Conservation (phyloP, 2,888 invertebrate species). For the Himalopsyche tibetana region DNA sequence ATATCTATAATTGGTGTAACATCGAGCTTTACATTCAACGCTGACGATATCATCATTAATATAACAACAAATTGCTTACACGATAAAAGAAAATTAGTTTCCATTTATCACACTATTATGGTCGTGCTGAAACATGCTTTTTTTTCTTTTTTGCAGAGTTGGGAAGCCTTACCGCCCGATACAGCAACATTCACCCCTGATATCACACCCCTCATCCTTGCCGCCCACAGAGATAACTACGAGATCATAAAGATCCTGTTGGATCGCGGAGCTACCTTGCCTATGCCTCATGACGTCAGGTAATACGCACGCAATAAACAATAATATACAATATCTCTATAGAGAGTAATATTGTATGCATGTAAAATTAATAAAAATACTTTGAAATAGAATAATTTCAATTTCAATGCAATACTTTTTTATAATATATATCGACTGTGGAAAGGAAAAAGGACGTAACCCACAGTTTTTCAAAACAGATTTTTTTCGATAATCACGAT, state of each 20-base stretch:
- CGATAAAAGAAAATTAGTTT: background rate
- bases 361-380: too few relatives aligned
- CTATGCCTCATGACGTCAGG: constrained; percentile 96
- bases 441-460: too few relatives aligned
- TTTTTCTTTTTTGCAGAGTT: constrained; percentile 80
- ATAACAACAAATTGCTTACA: background rate
- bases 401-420: too few relatives aligned
- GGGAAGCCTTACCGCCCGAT: constrained; percentile 94
- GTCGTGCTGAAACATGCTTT: background rate
- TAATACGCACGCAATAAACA: constrained; percentile 68
- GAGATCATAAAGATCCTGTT: constrained; percentile 98
- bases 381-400: too few relatives aligned
- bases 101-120: background rate
- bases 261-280: constrained; percentile 95
- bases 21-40: background rate
- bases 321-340: too few relatives aligned
- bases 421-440: too few relatives aligned
- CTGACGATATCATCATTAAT: too few relatives aligned
- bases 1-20: background rate
- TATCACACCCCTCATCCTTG: constrained; percentile 96
- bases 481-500: too few relatives aligned
- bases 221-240: constrained; percentile 98
- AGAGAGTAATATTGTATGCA: too few relatives aligned
- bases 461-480: too few relatives aligned
- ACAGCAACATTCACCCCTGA: constrained; percentile 97